Evolutionary conservation across 2,113 vertebrate species (phyloP).

Genomic region (Mormyrus lacerda): DNA sequence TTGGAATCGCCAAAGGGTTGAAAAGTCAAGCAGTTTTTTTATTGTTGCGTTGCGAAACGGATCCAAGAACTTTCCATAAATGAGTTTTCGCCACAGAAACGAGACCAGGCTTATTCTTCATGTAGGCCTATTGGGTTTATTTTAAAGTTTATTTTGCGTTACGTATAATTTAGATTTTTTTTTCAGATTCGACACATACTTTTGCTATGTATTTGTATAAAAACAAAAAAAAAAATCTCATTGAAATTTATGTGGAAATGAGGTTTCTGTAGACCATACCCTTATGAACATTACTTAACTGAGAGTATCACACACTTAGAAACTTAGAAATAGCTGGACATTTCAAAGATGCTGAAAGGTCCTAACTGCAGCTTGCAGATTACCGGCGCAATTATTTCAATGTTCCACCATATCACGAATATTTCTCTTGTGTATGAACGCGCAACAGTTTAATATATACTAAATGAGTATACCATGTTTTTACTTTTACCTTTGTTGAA

Average conservation of each 20-base stretch:
- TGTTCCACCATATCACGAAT: background rate
- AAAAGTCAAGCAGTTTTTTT: constrained; percentile 60
- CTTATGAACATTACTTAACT: background rate
- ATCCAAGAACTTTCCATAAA: constrained; percentile 25
- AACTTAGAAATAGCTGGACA: background rate
- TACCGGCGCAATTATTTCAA: background rate
- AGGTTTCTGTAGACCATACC: background rate
- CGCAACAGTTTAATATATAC: background rate
- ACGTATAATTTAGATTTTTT: background rate
- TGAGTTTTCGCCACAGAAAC: constrained; percentile 18
- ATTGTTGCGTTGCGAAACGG: constrained; percentile 31
- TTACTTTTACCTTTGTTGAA: background rate
- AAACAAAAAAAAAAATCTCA: background rate
- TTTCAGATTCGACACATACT: background rate
- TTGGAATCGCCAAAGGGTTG: constrained; percentile 59
- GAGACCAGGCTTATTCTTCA: background rate
- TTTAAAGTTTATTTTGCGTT: background rate
- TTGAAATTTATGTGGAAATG: background rate
- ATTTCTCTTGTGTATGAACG: background rate
- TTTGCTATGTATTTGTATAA: background rate
- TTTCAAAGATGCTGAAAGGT: background rate
- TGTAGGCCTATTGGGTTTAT: background rate
- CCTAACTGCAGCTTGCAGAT: background rate
- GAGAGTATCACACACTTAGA: background rate
- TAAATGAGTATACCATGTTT: background rate